Base-by-base conservation (phyloP, 2,113 vertebrate genomes). In the Delphinapterus leucas region DNA sequence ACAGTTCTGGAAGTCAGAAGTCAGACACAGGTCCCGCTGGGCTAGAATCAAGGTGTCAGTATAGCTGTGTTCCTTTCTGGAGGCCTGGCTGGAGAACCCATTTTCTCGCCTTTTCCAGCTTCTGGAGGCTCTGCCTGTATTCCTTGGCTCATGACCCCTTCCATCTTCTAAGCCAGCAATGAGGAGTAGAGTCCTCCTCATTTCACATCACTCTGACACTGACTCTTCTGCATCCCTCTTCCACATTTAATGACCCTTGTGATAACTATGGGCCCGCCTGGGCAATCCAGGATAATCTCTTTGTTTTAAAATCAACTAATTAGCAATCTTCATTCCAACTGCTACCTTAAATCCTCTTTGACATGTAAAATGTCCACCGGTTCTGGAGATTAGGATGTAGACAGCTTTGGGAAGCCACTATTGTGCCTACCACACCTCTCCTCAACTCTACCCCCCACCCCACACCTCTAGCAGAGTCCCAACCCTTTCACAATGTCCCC, bases 221-320 rank as follows among this genome's bases (percentile, higher is more conserved):
- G 55, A 36, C 23, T 93, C 63, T 86, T 80, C 38, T 81, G 55
- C 28, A 41, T 73, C 68, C 65, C 33, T 93, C 71, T 65, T 74
- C 28, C 23, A 90, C 18, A 76, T 80, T 92, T 76, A 84, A 96
- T 33, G 41, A 68, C 14, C 31, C 31, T 53, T 89, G 11, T 90
- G 91, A 91, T 36, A 47, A 95, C 6, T 77, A n/a, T 44, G 53
- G 80, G 8, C 76, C 38, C 63, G 81, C 31, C 41, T 7, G 10
- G 31, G 53, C 81, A 84, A 96, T 44, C 68, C 44, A 96, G 47
- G 26, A 80, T 76, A 80, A 96, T 71, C 44, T 94, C 47, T 44
- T 44, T 85, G 90, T 65, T 88, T 96, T 83, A 89, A 98, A 85
- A 88, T 67, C 44, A 93, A 89, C 44, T 95, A 88, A 87, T 80